Percentiles rank a stretch among this genome's conserved stretches.
Evolutionary conservation across 2,113 vertebrate genomes (phyloP).

Genomic region (Saguinus imperator): DNA sequence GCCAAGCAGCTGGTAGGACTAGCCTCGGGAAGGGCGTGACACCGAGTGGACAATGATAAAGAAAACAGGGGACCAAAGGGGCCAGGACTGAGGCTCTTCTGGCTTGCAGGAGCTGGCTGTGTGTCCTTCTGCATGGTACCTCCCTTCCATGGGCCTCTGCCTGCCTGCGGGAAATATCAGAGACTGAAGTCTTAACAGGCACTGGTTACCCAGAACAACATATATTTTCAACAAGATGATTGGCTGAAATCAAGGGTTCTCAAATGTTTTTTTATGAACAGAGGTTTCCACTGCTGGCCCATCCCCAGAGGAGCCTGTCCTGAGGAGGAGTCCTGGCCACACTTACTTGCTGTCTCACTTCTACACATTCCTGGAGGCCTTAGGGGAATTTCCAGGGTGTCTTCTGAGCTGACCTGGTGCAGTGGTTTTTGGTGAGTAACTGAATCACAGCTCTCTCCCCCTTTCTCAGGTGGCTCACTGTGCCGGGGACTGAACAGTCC

Average conservation of each 20-base stretch:
- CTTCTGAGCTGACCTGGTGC: neutral
- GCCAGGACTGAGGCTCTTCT: accelerated
- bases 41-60: neutral
- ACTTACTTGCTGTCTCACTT: neutral
- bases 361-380: neutral
- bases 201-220: neutral
- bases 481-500: neutral
- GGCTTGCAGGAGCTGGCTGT: neutral
- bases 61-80: neutral
- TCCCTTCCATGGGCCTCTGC: neutral
- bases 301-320: accelerated
- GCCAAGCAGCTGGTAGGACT: neutral
- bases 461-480: neutral
- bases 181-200: no score
- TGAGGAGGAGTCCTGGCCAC: neutral
- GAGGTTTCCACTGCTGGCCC: neutral
- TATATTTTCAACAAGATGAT: neutral
- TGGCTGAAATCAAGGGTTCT: neutral
- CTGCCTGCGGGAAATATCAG: neutral
- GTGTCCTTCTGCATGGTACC: no score
- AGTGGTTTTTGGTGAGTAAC: slow-evolving; percentile 5
- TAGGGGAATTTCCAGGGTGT: neutral
- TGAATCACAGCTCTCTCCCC: neutral
- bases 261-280: neutral
- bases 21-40: neutral